A percentile compares a stretch with the other conserved stretches of the same genome.
phyloP scores from a whole-genome alignment of 2,113 vertebrate genomes.

The Phycodurus eques region DNA sequence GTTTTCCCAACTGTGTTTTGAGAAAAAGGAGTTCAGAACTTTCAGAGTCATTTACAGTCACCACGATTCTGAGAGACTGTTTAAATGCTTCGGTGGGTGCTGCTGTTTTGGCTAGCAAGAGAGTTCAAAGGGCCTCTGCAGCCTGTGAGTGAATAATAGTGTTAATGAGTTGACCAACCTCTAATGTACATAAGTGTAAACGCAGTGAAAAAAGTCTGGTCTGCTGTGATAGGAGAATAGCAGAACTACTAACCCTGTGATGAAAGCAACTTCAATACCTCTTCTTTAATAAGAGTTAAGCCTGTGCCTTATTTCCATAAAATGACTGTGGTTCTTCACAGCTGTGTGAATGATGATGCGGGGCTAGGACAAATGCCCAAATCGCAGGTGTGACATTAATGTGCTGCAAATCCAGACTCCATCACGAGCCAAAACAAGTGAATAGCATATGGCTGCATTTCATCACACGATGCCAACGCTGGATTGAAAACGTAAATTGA shows the following conservation, averaged over 20 bases:
- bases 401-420: constrained; percentile 10
- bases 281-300: neutral
- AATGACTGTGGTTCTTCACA: constrained; percentile 44
- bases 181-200: neutral
- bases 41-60: no score
- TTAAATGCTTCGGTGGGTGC: no score
- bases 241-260: neutral
- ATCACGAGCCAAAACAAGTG: constrained; percentile 7
- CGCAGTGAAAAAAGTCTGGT: no score
- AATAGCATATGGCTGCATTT: neutral
- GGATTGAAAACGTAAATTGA: no score
- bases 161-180: no score
- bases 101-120: no score
- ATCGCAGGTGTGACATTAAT: constrained; percentile 25
- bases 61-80: no score
- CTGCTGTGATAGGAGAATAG: neutral
- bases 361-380: constrained; percentile 11
- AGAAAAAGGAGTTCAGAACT: no score
- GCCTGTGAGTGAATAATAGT: no score
- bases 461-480: neutral
- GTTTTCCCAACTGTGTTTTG: no score
- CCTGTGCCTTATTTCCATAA: constrained; percentile 22
- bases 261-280: neutral
- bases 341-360: constrained; percentile 38
- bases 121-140: no score